Conservation (phyloP, 2,113 vertebrate genomes). For the Protobothrops mucrosquamatus region DNA sequence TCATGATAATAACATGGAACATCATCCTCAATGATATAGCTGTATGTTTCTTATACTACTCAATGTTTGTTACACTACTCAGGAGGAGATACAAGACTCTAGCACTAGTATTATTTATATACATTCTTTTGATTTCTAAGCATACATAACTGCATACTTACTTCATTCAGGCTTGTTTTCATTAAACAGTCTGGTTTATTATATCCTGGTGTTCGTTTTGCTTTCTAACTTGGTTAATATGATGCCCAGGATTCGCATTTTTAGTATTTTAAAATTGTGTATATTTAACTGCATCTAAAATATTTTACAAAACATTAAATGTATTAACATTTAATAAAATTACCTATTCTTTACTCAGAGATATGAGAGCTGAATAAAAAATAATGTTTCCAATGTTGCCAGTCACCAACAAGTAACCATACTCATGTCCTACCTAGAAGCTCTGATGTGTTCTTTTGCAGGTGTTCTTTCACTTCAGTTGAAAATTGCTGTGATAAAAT, state of each 20-base stretch:
- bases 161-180: background rate
- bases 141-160: background rate
- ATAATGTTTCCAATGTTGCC: background rate
- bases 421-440: background rate
- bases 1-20: background rate
- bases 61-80: background rate
- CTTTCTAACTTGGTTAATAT: too few species aligned
- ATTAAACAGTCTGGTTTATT: too few species aligned
- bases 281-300: constrained; percentile 45
- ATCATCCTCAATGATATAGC: background rate
- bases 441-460: background rate
- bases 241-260: too few species aligned
- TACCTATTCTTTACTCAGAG: background rate
- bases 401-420: background rate
- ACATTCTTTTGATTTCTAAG: background rate
- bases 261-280: background rate
- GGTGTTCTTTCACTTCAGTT: background rate
- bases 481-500: background rate
- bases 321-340: constrained; percentile 31
- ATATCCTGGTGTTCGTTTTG: too few species aligned
- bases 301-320: constrained; percentile 37
- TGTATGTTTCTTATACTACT: background rate
- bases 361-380: background rate
- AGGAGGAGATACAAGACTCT: background rate
- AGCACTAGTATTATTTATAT: background rate